Evolutionary conservation across 1,140 invertebrate species (phyloP).

Genomic region (Lethrus apterus): DNA sequence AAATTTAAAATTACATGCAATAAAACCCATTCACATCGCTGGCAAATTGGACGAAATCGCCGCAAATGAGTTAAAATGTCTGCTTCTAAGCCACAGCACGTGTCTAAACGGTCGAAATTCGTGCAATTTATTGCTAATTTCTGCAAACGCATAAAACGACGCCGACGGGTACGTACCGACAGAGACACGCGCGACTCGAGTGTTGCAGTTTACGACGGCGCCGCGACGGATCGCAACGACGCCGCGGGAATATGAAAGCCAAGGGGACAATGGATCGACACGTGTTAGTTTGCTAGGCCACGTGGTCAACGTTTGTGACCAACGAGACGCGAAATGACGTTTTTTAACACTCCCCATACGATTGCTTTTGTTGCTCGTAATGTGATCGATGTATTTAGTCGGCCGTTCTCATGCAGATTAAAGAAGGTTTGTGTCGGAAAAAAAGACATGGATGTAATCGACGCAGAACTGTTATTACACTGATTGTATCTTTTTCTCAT

Average conservation of each 20-base stretch:
- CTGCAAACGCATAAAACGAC: slow-evolving; percentile 32
- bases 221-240: slow-evolving; percentile 22
- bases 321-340: slow-evolving; percentile 27
- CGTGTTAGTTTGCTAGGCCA: slow-evolving; percentile 31
- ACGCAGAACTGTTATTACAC: too few relatives aligned
- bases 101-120: slow-evolving; percentile 32
- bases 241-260: slow-evolving; percentile 32
- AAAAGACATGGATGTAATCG: too few relatives aligned
- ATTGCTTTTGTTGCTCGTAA: slow-evolving; percentile 8
- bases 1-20: too few relatives aligned
- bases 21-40: too few relatives aligned
- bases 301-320: slow-evolving; percentile 33
- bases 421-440: too few relatives aligned
- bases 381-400: too few relatives aligned
- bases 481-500: too few relatives aligned
- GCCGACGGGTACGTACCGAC: slow-evolving; percentile 4
- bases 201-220: slow-evolving; percentile 27
- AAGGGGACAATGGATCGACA: slow-evolving; percentile 25
- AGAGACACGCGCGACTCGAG: slow-evolving; percentile 11
- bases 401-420: slow-evolving; percentile 12
- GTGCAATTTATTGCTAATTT: slow-evolving; percentile 36
- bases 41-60: slow-evolving; percentile 12
- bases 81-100: slow-evolving; percentile 33
- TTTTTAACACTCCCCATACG: slow-evolving; percentile 19
- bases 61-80: slow-evolving; percentile 20